Conservation (phyloP, 2,113 vertebrate species). For the Aptenodytes patagonicus region DNA sequence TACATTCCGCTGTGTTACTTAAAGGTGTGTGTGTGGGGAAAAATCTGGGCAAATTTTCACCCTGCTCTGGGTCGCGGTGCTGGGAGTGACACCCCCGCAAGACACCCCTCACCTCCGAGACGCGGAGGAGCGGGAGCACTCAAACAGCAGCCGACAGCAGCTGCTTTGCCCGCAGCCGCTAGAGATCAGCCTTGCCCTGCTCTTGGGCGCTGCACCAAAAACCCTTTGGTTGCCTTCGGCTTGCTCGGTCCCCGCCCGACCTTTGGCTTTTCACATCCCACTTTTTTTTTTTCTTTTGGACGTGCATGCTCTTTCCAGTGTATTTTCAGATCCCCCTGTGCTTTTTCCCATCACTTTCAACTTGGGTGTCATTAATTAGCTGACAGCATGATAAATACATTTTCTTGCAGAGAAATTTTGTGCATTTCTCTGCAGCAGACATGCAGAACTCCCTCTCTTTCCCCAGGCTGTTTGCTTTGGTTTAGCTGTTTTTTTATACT, state of each 20-base stretch:
- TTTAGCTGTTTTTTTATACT: not conserved
- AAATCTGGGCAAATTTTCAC: not conserved
- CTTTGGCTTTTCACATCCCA: not conserved
- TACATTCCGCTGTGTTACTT: accelerated
- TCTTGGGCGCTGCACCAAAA: slow-evolving; percentile 2
- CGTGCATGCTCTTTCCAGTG: not conserved
- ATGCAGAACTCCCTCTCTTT: not conserved
- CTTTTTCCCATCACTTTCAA: not conserved
- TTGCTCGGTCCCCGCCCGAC: not conserved
- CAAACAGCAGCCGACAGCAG: not conserved
- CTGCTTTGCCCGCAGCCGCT: slow-evolving; percentile 63
- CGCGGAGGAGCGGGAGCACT: not conserved
- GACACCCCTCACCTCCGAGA: accelerated
- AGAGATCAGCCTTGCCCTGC: slow-evolving; percentile 89
- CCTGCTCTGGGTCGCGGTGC: not conserved
- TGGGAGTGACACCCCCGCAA: not conserved
- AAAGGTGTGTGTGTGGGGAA: no score
- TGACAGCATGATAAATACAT: not conserved
- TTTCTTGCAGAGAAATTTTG: not conserved
- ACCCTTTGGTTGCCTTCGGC: not conserved
- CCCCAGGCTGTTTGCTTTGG: not conserved
- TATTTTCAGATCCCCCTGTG: not conserved
- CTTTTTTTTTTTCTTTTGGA: no score
- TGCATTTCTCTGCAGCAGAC: not conserved
- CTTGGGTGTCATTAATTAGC: not conserved